Base-by-base conservation (phyloP, 2,888 invertebrate genomes). In the Lasioglossum zephyrum region DNA sequence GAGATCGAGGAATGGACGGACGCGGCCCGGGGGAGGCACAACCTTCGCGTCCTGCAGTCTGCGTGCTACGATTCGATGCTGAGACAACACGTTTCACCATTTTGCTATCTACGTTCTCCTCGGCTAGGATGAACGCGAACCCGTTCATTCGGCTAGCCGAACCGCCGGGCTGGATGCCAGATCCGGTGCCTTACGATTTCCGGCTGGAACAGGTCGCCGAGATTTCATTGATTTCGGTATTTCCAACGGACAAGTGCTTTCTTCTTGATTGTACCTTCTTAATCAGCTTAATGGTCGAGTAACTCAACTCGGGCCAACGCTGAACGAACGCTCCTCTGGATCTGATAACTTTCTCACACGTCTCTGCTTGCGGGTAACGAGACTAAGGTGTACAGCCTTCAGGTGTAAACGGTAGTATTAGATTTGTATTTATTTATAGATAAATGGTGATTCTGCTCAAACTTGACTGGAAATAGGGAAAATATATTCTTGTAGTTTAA, bases 61-160 rank as follows among this genome's bases (percentile, higher is more conserved):
- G 81, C 73, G 86, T 87, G 89, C 85, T 86, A 88, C 88, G 83
- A 89, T 89, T 89, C 82, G 74, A 87, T 87, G 80, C 78, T 77
- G 82, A 26, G 83, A 89, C 89, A 73, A 83, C 87, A 66, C 79
- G 83, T 72, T 79, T 87, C 89, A 77, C 81, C 81, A 69, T 82
- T 81, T 81, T 69, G 77, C 73, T 69, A 74, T 47, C 57, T 11
- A n/a, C 57, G 57, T 57, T n/a, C 57, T 57, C 60, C 73, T 79
- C 79, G 69, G 78, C 75, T 77, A 73, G 78, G 87, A 83, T 74
- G 82, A 39, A 76, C 72, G 72, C 39, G 73, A 53, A 76, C 57
- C 47, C 75, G 36, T 63, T 31, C 63, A 77, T 74, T 70, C 60
- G 73, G 60, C 26, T 31, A 8, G 36, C 31, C 47, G 63, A 77